Conservation (phyloP, 2,797 vertebrate species). For the Notolabrus celidotus region DNA sequence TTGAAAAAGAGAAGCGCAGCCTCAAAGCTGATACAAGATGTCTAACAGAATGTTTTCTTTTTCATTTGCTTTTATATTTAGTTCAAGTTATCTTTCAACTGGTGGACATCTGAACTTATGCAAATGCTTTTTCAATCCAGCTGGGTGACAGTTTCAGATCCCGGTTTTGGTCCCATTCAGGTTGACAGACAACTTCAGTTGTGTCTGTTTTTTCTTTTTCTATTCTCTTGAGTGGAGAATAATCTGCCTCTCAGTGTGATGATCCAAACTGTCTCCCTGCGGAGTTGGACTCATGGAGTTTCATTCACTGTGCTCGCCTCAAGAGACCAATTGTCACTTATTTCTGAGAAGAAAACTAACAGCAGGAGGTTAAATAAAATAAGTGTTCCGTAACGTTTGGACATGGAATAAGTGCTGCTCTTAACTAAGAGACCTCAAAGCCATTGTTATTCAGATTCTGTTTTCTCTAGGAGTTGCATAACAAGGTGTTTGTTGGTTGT, state of each 20-base stretch:
- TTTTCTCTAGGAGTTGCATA: not conserved
- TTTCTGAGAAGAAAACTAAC: conserved; percentile 4
- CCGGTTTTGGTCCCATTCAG: conserved; percentile 26
- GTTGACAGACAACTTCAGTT: conserved; percentile 22
- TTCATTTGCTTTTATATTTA: conserved; percentile 10
- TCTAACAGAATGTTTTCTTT: conserved; percentile 20
- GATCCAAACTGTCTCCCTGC: conserved; percentile 39
- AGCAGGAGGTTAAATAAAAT: conserved; percentile 36
- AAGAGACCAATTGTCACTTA: conserved; percentile 30
- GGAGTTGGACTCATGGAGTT: conserved; percentile 28
- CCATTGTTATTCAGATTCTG: not conserved
- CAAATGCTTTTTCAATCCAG: conserved; percentile 28
- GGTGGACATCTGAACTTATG: conserved; percentile 42
- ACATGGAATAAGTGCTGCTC: not conserved
- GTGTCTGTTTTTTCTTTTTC: not conserved
- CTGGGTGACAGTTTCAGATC: conserved; percentile 23
- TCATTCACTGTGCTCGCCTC: conserved; percentile 3
- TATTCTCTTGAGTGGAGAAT: conserved; percentile 25
- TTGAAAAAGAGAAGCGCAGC: not conserved
- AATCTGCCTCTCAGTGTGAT: conserved; percentile 27
- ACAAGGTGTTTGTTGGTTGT: not conserved
- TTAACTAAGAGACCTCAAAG: not conserved
- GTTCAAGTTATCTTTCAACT: conserved; percentile 33
- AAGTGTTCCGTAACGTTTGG: not conserved
- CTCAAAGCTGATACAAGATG: conserved; percentile 1